phyloP scores from a whole-genome alignment of 2,113 vertebrate species.

The Carettochelys insculpta region DNA sequence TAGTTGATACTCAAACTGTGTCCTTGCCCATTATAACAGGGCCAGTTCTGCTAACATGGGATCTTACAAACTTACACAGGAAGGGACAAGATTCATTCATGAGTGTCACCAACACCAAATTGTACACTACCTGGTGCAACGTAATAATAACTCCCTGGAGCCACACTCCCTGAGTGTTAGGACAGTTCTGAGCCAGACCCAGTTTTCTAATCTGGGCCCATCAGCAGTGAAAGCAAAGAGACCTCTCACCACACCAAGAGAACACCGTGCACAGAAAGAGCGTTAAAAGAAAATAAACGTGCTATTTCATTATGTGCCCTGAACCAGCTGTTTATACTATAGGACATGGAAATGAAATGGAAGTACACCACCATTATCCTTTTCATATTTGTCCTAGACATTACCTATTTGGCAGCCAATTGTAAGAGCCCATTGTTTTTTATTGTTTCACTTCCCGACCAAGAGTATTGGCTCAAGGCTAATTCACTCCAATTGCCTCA shows the following conservation, averaged over 20 bases:
- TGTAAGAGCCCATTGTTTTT: constrained; percentile 42
- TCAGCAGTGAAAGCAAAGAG: not conserved
- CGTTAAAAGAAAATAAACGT: not conserved
- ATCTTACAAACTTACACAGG: not conserved
- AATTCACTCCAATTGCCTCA: constrained; percentile 56
- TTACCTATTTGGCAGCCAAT: constrained; percentile 53
- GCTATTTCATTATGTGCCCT: constrained; percentile 21
- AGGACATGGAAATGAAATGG: not conserved
- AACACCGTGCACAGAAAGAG: not conserved
- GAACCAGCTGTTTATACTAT: not conserved
- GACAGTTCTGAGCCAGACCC: not conserved
- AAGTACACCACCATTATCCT: not conserved
- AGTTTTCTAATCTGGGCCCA: not conserved
- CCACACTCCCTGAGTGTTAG: not conserved
- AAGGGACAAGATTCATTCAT: not conserved
- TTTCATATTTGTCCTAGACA: constrained; percentile 15
- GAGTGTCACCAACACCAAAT: not conserved
- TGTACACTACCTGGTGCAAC: not conserved
- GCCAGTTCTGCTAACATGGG: not conserved
- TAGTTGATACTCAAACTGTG: not conserved
- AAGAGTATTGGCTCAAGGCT: constrained; percentile 41
- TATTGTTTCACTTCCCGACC: not conserved
- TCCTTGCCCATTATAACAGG: not conserved
- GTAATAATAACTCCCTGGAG: not conserved
- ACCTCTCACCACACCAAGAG: not conserved